These are phyloP conservation scores for Lasioglossum leucozonium DNA, from an alignment of 2,888 invertebrate genomes.

Conservation along the genomic window DNA sequence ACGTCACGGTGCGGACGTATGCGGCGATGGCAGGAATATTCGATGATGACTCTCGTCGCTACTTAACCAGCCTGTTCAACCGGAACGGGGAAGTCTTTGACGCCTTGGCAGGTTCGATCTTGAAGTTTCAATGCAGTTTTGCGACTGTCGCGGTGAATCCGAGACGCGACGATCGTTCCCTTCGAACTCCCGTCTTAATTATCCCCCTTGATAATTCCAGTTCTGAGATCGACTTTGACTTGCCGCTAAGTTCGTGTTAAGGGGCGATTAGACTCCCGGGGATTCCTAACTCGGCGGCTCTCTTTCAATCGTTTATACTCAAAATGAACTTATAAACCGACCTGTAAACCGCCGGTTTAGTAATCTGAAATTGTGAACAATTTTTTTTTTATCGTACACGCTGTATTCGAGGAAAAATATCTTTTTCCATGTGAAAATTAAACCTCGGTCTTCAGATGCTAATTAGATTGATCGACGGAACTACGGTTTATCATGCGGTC, in stretches of 20 bases:
- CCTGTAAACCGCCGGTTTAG: too few species aligned
- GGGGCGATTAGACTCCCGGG: conserved; percentile 49
- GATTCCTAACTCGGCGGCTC: background rate
- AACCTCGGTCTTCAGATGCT: background rate
- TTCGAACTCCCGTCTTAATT: conserved; percentile 50
- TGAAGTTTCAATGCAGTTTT: background rate
- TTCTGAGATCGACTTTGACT: conserved; percentile 33
- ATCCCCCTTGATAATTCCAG: conserved; percentile 46
- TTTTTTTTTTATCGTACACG: too few species aligned
- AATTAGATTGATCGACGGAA: background rate
- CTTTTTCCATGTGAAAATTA: too few species aligned
- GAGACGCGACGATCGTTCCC: conserved; percentile 46
- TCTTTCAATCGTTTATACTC: too few species aligned
- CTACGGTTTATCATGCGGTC: conserved; percentile 12
- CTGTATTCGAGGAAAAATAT: too few species aligned
- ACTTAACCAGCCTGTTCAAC: background rate
- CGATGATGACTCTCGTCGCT: background rate
- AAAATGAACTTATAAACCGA: too few species aligned
- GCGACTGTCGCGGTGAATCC: conserved; percentile 24
- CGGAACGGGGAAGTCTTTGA: conserved; percentile 19
- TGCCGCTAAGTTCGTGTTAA: conserved; percentile 42
- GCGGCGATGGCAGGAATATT: background rate
- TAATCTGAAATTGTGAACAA: too few species aligned
- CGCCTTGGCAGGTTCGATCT: conserved; percentile 14
- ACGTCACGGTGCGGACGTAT: background rate